Percentiles rank a stretch among this genome's conserved stretches.
These are phyloP conservation scores for Ennomos fuscantarius DNA, from an alignment of 2,888 invertebrate genomes.

Conservation along the genomic window DNA sequence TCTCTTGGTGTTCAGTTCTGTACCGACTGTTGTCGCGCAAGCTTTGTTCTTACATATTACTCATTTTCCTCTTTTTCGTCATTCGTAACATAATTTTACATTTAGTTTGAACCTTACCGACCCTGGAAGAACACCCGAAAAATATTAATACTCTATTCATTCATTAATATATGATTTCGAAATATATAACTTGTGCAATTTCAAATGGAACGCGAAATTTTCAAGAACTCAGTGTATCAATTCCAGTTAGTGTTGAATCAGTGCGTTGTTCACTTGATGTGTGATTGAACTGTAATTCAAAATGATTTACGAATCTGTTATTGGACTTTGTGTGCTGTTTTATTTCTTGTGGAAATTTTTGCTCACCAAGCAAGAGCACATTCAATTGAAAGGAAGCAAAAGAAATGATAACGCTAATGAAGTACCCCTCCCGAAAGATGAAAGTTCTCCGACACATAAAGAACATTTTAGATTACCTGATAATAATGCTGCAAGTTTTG, in stretches of 20 bases:
- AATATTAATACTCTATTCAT: conserved; percentile 16
- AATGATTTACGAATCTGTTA: conserved; percentile 74
- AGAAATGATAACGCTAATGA: conserved; percentile 24
- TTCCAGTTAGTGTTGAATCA: conserved; percentile 70
- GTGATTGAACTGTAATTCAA: conserved; percentile 61
- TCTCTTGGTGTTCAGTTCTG: conserved; percentile 62
- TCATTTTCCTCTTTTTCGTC: conserved; percentile 32
- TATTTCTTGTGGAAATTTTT: conserved; percentile 73
- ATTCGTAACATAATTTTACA: too few species aligned
- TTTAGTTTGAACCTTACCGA: too few species aligned
- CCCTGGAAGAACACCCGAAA: too few species aligned
- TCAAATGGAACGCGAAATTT: conserved; percentile 63
- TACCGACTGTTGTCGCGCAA: conserved; percentile 54
- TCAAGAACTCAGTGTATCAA: conserved; percentile 56
- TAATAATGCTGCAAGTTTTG: neutral
- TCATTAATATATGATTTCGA: conserved; percentile 7
- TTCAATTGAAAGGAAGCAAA: conserved; percentile 32
- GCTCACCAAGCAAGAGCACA: conserved; percentile 43
- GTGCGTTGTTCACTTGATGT: too few species aligned
- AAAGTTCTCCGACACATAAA: neutral
- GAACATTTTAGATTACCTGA: conserved; percentile 3
- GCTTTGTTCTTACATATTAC: conserved; percentile 44
- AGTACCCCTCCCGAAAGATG: neutral
- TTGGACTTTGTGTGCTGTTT: conserved; percentile 67
- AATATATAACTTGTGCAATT: conserved; percentile 50